phyloP scores from a whole-genome alignment of 2,888 invertebrate species.

The Prenolepis imparis region DNA sequence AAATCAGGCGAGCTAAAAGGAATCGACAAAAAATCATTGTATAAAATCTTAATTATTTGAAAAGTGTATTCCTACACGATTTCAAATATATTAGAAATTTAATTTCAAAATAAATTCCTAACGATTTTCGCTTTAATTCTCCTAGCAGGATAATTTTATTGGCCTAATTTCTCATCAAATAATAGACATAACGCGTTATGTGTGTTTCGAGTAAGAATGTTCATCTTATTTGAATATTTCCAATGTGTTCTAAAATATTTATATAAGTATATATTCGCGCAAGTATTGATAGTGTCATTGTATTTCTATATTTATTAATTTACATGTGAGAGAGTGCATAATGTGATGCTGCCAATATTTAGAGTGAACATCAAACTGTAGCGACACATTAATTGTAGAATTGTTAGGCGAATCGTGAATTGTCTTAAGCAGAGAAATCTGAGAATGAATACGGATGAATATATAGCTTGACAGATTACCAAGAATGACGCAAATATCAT shows the following conservation, averaged over 20 bases:
- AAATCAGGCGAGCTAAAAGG: conserved; percentile 15
- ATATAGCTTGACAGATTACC: conserved; percentile 64
- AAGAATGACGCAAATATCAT: conserved; percentile 43
- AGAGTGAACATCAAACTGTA: conserved; percentile 57
- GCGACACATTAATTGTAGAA: conserved; percentile 58
- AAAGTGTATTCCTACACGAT: neutral
- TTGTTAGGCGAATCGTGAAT: conserved; percentile 47
- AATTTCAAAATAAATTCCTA: conserved; percentile 1
- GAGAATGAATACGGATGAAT: conserved; percentile 51
- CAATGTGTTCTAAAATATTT: conserved; percentile 53
- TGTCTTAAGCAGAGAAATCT: conserved; percentile 41
- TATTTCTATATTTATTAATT: conserved; percentile 32
- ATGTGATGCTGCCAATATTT: conserved; percentile 60
- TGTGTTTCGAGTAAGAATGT: conserved; percentile 26
- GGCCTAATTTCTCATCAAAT: conserved; percentile 61
- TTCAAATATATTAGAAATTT: conserved; percentile 3
- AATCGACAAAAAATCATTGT: conserved; percentile 22
- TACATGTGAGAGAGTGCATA: conserved; percentile 41
- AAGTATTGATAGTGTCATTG: conserved; percentile 44
- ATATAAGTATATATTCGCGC: conserved; percentile 33
- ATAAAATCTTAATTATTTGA: conserved; percentile 19
- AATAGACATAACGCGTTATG: conserved; percentile 37
- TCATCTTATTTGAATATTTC: conserved; percentile 42
- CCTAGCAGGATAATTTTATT: conserved; percentile 42
- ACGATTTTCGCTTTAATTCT: conserved; percentile 18